Conservation (phyloP, 2,113 vertebrate genomes). For the Labeo rohita region DNA sequence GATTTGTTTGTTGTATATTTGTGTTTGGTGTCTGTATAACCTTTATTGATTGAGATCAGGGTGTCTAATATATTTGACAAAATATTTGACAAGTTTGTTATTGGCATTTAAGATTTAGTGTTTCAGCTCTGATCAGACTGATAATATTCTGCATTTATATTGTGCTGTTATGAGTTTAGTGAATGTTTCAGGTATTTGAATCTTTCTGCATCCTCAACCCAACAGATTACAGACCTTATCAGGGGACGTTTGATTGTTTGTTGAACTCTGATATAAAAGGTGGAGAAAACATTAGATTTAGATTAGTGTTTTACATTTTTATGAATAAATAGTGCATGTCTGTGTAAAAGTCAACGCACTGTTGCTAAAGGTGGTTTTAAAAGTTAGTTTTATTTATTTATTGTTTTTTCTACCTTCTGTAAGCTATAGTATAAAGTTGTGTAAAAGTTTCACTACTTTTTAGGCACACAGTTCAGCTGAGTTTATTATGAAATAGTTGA, state of each 20-base stretch:
- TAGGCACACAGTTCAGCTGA: neutral
- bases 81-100: neutral
- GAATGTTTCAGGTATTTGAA: neutral
- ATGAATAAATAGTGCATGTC: neutral
- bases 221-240: neutral
- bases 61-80: neutral
- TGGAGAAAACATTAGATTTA: neutral
- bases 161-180: neutral
- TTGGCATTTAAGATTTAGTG: neutral
- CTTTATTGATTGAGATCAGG: neutral
- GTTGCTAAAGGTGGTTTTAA: neutral
- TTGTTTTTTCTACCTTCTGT: too few species aligned
- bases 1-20: neutral
- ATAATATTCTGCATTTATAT: neutral
- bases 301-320: neutral
- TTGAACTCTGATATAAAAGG: neutral
- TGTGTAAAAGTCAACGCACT: neutral
- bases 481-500: neutral
- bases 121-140: neutral
- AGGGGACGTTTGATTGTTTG: neutral
- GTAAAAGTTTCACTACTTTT: neutral
- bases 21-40: neutral
- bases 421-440: neutral
- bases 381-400: too few species aligned
- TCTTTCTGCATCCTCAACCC: neutral